Percentiles rank a stretch among this genome's conserved stretches.
Evolutionary conservation across 2,797 vertebrate species (phyloP).

Genomic region (Silurus aristotelis): DNA sequence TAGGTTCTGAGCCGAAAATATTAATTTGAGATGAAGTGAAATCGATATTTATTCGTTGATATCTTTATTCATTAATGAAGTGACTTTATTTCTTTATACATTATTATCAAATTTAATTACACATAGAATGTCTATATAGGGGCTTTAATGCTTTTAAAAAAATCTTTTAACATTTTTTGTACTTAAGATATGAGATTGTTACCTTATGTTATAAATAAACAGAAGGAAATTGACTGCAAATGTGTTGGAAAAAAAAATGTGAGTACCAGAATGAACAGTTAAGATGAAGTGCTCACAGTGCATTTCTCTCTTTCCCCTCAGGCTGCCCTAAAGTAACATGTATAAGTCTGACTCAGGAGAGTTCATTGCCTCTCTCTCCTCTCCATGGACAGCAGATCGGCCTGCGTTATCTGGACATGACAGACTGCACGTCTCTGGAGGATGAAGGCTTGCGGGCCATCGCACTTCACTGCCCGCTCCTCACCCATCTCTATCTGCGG

Average conservation of each 20-base stretch:
- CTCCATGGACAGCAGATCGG: conserved; percentile 95
- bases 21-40: neutral
- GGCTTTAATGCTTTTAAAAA: neutral
- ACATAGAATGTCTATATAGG: neutral
- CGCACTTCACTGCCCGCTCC: conserved; percentile 92
- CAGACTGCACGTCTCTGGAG: conserved; percentile 96
- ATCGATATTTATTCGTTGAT: neutral
- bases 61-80: neutral
- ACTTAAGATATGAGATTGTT: neutral
- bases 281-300: neutral
- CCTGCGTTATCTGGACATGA: conserved; percentile 97
- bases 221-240: neutral
- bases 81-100: neutral
- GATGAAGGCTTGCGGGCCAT: conserved; percentile 96
- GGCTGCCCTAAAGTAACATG: conserved; percentile 98
- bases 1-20: neutral
- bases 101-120: neutral
- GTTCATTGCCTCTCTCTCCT: conserved; percentile 89
- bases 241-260: neutral
- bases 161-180: too few species aligned
- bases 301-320: conserved; percentile 56
- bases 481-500: conserved; percentile 93
- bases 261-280: neutral
- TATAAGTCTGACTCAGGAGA: conserved; percentile 92
- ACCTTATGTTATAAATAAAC: neutral